Percentiles rank a stretch among this genome's conserved stretches.
phyloP scores from a whole-genome alignment of 2,113 vertebrate species.

The Neodon shergylaensis region DNA sequence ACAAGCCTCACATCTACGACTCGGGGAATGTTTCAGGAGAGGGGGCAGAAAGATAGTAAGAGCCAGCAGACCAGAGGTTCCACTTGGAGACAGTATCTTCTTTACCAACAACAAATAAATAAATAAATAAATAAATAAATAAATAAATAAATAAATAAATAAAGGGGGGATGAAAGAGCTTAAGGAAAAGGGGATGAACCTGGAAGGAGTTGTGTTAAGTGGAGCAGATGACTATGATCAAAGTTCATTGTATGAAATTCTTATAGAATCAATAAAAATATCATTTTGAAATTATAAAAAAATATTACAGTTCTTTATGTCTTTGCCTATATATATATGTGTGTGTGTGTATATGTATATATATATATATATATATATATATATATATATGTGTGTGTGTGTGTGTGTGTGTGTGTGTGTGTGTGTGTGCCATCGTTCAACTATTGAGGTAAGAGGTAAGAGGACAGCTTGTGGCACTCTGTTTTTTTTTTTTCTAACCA shows the following conservation, averaged over 20 bases:
- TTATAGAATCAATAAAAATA: not conserved
- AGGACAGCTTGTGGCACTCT: not conserved
- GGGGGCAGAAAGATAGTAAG: not conserved
- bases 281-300: not conserved
- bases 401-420: too few relatives aligned
- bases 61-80: not conserved
- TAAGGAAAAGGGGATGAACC: not conserved
- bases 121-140: not conserved
- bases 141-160: not conserved
- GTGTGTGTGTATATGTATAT: too few relatives aligned
- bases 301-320: not conserved
- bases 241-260: not conserved
- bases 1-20: not conserved
- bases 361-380: too few relatives aligned
- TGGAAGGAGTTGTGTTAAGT: not conserved
- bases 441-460: not conserved
- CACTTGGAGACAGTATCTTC: not conserved
- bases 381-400: too few relatives aligned
- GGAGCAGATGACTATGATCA: not conserved
- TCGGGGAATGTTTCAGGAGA: not conserved
- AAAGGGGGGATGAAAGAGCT: not conserved
- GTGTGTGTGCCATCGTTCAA: not conserved
- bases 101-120: not conserved
- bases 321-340: too few relatives aligned
- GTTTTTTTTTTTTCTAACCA: not conserved